Base-by-base conservation (phyloP, 1,140 invertebrate species). In the Drosophila grimshawi region DNA sequence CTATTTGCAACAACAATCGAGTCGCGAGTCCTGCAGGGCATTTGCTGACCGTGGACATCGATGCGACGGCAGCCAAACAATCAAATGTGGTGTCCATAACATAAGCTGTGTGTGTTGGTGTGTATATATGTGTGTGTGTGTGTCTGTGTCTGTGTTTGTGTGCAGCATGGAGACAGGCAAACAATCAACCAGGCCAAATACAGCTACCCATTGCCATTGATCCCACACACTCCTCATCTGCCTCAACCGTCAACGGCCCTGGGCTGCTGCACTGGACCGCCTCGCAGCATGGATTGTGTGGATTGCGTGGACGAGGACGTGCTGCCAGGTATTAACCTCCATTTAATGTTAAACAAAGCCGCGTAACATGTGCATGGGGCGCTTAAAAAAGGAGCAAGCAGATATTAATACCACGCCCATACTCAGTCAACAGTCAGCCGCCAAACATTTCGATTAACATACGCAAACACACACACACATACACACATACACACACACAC, bases 321-420 rank as follows among this genome's bases (percentile, higher is more conserved):
- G 83, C 83, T 85, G 85, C 77, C 88, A 91, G 88, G 89, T 91
- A 91, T 91, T 91, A 91, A 91, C 88, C 88, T 91, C 73, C 78
- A 90, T 91, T 90, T 86, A 90, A 91, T 91, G 83, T 91, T 88
- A 64, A 91, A 91, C 88, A 91, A 91, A 80, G 88, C 83, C 88
- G 75, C 88, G 89, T 70, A 76, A 88, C 85, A 88, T 69, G 69
- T 76, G 57, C 62, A 59, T 46, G 43, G 46, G 49, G 52, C 11
- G 30, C 7, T 48, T 29, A 78, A 76, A 76, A 68, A 78, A 65
- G n/a, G 29, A 33, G 43, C 45, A 62, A 48, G 55, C 35, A 48
- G 32, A 35, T 49, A 51, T 52, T 3, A 39, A 39, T 8, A 68
- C 57, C 73, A 71, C 80, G 66, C 80, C 70, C 71, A 57, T 55